These are phyloP conservation scores for Zaprionus lineosus DNA, from an alignment of 2,888 invertebrate species.

Conservation along the genomic window DNA sequence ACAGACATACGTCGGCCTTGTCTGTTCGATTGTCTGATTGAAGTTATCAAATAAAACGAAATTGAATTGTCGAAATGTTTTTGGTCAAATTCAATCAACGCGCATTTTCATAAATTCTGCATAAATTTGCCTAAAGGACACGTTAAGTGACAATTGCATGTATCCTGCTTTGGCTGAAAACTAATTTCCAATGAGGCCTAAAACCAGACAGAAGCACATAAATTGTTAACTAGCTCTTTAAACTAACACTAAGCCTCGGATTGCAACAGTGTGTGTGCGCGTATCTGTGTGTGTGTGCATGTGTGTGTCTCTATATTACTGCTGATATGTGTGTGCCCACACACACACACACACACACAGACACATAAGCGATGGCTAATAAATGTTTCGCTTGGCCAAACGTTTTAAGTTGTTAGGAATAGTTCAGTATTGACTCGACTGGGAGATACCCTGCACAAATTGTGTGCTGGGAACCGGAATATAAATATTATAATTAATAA, in stretches of 20 bases:
- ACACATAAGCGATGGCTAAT: conserved; percentile 17
- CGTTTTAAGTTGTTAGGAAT: conserved; percentile 15
- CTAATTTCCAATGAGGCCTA: conserved; percentile 49
- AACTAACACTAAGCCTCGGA: conserved; percentile 32
- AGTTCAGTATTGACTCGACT: neutral
- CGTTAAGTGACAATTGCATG: conserved; percentile 12
- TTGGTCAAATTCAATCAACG: conserved; percentile 62
- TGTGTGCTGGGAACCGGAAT: too few species aligned
- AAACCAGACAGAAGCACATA: conserved; percentile 39
- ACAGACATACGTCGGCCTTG: neutral
- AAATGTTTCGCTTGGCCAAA: conserved; percentile 34
- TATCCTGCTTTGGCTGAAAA: conserved; percentile 41
- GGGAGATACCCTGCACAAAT: conserved; percentile 12
- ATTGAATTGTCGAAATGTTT: conserved; percentile 54
- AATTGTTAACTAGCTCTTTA: conserved; percentile 52
- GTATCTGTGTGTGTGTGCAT: neutral
- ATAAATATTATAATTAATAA: too few species aligned
- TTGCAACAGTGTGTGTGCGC: neutral
- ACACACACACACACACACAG: conserved; percentile 6
- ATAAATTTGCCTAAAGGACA: conserved; percentile 22
- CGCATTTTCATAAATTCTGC: conserved; percentile 59
- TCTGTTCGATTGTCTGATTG: neutral
- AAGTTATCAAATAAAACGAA: conserved; percentile 45
- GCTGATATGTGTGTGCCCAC: neutral
- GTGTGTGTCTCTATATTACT: too few species aligned